These are phyloP conservation scores for Scomber japonicus DNA, from an alignment of 2,113 vertebrate genomes.

Conservation along the genomic window DNA sequence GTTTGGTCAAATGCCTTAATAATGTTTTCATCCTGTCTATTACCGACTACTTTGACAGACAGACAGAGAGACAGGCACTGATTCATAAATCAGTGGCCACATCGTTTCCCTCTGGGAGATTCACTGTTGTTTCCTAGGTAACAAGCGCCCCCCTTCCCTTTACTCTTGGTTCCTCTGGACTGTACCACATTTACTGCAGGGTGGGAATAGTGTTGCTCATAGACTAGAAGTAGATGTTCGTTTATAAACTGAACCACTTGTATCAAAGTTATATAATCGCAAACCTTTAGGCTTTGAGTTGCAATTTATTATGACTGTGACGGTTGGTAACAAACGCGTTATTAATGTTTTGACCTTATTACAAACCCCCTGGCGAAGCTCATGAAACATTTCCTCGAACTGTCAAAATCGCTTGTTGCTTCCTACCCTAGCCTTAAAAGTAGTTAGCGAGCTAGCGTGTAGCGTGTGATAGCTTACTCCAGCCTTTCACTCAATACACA, in stretches of 20 bases:
- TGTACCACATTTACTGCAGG: slow-evolving; percentile 73
- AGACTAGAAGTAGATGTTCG: neutral
- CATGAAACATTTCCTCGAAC: slow-evolving; percentile 74
- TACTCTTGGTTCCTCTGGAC: slow-evolving; percentile 73
- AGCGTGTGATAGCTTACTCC: slow-evolving; percentile 13
- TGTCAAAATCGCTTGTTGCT: slow-evolving; percentile 88
- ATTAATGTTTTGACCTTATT: neutral
- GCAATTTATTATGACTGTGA: accelerated
- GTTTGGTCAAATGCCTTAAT: slow-evolving; percentile 15
- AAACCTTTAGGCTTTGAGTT: accelerated
- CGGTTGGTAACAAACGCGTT: neutral
- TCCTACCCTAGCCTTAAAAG: slow-evolving; percentile 79
- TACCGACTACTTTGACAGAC: slow-evolving; percentile 54
- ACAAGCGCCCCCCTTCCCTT: slow-evolving; percentile 78
- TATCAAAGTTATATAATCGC: accelerated
- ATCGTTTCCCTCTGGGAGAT: slow-evolving; percentile 76
- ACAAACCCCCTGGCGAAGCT: slow-evolving; percentile 3
- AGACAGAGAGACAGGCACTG: slow-evolving; percentile 48
- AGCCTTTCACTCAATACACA: slow-evolving; percentile 15
- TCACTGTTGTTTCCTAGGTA: slow-evolving; percentile 86
- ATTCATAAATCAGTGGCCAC: slow-evolving; percentile 78
- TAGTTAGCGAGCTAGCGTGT: slow-evolving; percentile 77
- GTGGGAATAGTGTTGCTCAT: neutral
- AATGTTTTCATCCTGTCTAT: slow-evolving; percentile 35
- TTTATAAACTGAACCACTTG: accelerated